Evolutionary conservation across 2,797 vertebrate species (phyloP).

Genomic region (Rhinoraja longicauda): DNA sequence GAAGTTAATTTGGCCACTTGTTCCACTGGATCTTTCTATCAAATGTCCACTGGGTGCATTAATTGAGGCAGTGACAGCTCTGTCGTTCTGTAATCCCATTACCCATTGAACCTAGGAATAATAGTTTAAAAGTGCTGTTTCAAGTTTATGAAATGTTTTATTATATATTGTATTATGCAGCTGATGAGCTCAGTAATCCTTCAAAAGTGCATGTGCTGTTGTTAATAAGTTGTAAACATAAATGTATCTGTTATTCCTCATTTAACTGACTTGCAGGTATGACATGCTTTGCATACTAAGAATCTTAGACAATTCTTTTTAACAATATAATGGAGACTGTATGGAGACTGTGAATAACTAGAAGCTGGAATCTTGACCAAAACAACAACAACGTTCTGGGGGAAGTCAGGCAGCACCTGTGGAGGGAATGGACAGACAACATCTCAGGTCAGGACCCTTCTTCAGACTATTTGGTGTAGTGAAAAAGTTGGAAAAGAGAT

Average conservation of each 20-base stretch:
- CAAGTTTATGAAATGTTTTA: neutral
- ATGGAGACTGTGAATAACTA: neutral
- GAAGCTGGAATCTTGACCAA: too few species aligned
- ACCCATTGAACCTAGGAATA: conserved; percentile 76
- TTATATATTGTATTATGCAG: neutral
- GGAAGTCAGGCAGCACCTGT: too few species aligned
- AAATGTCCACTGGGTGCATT: conserved; percentile 65
- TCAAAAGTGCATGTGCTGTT: neutral
- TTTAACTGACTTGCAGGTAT: neutral
- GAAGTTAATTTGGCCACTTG: conserved; percentile 77
- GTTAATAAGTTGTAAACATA: neutral
- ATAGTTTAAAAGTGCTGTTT: neutral
- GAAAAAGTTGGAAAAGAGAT: too few species aligned
- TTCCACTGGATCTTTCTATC: conserved; percentile 60
- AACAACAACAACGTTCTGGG: too few species aligned
- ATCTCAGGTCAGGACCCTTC: too few species aligned
- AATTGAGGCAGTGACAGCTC: conserved; percentile 65
- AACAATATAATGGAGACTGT: neutral
- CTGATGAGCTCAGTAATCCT: neutral
- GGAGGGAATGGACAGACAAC: too few species aligned
- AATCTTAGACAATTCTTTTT: neutral
- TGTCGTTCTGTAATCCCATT: conserved; percentile 65
- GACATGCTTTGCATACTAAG: too few species aligned
- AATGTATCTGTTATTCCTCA: neutral
- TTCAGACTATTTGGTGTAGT: too few species aligned